phyloP scores from a whole-genome alignment of 2,797 vertebrate genomes.

The Morelia viridis region DNA sequence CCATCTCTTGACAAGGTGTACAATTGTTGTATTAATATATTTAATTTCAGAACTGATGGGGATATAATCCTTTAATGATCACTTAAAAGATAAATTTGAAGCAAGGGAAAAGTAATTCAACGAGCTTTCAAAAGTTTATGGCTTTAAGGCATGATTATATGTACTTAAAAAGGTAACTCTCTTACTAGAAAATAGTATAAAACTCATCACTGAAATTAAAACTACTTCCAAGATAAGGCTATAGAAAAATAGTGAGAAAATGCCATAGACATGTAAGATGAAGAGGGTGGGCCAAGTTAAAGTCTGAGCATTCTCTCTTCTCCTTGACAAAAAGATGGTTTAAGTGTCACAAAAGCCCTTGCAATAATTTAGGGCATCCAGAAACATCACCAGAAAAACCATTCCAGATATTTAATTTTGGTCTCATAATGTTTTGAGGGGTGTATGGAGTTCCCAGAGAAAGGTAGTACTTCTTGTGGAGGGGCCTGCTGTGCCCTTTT shows the following conservation, averaged over 20 bases:
- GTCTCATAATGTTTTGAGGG: constrained; percentile 39
- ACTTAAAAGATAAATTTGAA: constrained; percentile 62
- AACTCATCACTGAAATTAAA: constrained; percentile 67
- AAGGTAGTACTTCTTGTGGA: too few relatives aligned
- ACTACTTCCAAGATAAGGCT: constrained; percentile 68
- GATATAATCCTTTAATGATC: constrained; percentile 53
- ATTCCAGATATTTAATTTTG: constrained; percentile 55
- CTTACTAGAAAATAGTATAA: constrained; percentile 62
- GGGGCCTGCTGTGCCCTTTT: too few relatives aligned
- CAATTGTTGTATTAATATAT: constrained; percentile 60
- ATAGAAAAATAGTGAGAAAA: constrained; percentile 64
- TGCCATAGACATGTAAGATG: constrained; percentile 55
- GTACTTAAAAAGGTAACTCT: constrained; percentile 66
- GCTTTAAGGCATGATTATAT: constrained; percentile 67
- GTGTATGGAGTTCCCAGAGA: too few relatives aligned
- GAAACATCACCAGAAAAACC: constrained; percentile 42
- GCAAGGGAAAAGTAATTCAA: constrained; percentile 65
- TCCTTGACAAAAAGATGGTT: constrained; percentile 17
- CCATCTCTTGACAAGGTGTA: background rate
- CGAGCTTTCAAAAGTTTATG: constrained; percentile 66
- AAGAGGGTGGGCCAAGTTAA: constrained; percentile 8
- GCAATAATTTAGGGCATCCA: constrained; percentile 4
- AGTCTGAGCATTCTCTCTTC: background rate
- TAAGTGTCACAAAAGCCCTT: constrained; percentile 17
- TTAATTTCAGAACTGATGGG: constrained; percentile 62